phyloP scores from a whole-genome alignment of 1,140 invertebrate genomes.

The Venustaconcha ellipsiformis region DNA sequence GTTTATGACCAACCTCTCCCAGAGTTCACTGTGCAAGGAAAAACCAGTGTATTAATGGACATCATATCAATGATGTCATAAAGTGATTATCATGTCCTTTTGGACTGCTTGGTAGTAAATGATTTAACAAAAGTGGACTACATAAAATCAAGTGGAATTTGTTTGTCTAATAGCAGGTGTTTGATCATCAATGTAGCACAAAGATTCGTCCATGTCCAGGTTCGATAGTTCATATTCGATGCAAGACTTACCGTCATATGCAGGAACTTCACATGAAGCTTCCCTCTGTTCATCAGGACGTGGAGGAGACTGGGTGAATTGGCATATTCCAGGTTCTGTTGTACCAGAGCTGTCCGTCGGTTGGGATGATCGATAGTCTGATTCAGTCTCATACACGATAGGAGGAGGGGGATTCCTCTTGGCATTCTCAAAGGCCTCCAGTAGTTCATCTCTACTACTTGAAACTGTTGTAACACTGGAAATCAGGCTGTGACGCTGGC shows the following conservation, averaged over 20 bases:
- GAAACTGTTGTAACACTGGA: constrained; percentile 67
- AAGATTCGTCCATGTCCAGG: not conserved
- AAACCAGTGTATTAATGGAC: not conserved
- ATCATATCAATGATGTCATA: not conserved
- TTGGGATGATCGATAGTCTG: constrained; percentile 52
- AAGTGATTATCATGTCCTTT: not conserved
- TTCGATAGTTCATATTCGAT: not conserved
- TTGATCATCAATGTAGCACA: not conserved
- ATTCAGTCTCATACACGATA: constrained; percentile 57
- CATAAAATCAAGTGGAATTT: not conserved
- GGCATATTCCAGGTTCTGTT: constrained; percentile 69
- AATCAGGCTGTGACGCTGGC: constrained; percentile 62
- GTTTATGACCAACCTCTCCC: too few relatives aligned
- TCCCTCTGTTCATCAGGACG: constrained; percentile 69
- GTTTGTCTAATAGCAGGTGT: not conserved
- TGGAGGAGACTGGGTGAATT: constrained; percentile 69
- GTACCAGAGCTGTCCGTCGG: constrained; percentile 60
- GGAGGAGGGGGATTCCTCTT: constrained; percentile 56
- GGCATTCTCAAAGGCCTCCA: constrained; percentile 68
- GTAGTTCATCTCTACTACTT: constrained; percentile 68
- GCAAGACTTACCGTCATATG: constrained; percentile 50
- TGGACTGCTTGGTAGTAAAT: not conserved
- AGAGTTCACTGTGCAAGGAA: too few relatives aligned
- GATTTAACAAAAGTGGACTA: not conserved
- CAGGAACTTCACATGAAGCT: constrained; percentile 66